Evolutionary conservation across 2,888 invertebrate species (phyloP), one percentile per base, ranked within the genome.

Genomic region (Philereme vetulata): DNA sequence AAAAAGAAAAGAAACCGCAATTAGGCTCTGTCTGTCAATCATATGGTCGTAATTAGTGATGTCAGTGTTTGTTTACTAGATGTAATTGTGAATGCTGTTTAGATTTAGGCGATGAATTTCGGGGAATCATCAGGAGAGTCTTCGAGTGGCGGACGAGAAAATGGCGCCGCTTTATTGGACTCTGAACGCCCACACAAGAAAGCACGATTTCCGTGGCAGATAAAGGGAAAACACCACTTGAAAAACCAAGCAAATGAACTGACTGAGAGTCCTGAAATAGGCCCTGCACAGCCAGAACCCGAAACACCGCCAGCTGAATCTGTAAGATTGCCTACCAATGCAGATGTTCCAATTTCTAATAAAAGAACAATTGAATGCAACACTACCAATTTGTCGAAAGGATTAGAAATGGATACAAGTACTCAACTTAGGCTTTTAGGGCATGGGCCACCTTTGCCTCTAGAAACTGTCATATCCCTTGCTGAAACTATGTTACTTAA

Each of bases 141-240:
- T 63, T 92, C 93, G 63, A 84, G 88, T 72, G 92, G 88, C 81
- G 86, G 85, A 78, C 88, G 85, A 84, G 91, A 92, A 84, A 88
- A 90, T 89, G 89, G 93, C 92, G 88, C 90, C 89, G 88, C 80
- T 67, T 78, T 82, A 56, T 78, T 81, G 76, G 92, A 92, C 68
- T 85, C 88, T 59, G 93, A 93, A 74, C 93, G 94, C 84, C 94
- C 94, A 76, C 88, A 94, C 70, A 95, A 94, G 81, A 95, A 95
- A 84, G 95, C 95, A 60, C 90, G 93, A 72, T 94, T 93, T 84
- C 92, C 94, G 56, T 95, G 94, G 94, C 94, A 95, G 90, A 93
- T 95, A 62, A 94, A 94, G 85, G 94, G 94, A 45, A 92, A 93
- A 90, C 93, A 94, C 78, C 94, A 94, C 77, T 81, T 94, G 67